Evolutionary conservation across 1,140 invertebrate species (phyloP).

Genomic region (Xylocopa sonorina): DNA sequence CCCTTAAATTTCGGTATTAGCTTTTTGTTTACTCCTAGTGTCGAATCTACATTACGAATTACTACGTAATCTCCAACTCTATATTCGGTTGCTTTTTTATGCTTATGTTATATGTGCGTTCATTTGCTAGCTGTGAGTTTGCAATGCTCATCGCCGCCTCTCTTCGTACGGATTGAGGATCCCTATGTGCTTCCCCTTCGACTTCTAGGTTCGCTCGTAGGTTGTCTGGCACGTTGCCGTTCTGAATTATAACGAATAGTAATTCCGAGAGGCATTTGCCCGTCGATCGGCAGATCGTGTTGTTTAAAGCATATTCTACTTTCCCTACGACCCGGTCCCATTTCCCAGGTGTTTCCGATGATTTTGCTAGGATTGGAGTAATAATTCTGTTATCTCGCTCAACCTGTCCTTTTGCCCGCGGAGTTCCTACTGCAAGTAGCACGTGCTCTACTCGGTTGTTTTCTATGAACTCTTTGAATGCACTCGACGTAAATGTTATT

Average conservation of each 20-base stretch:
- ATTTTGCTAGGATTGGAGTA: slow-evolving; percentile 62
- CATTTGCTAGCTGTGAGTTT: too few species aligned
- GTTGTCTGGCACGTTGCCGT: neutral
- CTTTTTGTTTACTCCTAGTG: too few species aligned
- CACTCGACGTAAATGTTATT: slow-evolving; percentile 35
- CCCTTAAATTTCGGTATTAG: too few species aligned
- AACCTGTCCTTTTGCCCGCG: slow-evolving; percentile 17
- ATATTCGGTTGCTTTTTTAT: slow-evolving; percentile 27
- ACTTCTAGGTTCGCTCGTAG: neutral
- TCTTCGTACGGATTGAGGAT: too few species aligned
- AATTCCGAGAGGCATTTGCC: slow-evolving; percentile 36
- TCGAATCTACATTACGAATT: too few species aligned
- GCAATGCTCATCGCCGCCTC: too few species aligned
- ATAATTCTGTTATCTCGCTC: slow-evolving; percentile 64
- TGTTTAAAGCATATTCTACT: too few species aligned
- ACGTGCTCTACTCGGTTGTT: slow-evolving; percentile 43
- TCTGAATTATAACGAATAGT: too few species aligned
- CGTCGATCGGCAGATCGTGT: slow-evolving; percentile 43
- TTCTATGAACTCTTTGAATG: slow-evolving; percentile 35
- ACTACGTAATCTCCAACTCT: too few species aligned
- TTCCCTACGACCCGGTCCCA: too few species aligned
- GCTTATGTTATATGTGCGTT: slow-evolving; percentile 44
- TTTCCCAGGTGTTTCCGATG: slow-evolving; percentile 29
- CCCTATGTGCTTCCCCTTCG: too few species aligned
- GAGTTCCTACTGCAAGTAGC: slow-evolving; percentile 56